These are phyloP conservation scores for Hydropsyche betteni DNA, from an alignment of 2,888 invertebrate species.

Conservation along the genomic window DNA sequence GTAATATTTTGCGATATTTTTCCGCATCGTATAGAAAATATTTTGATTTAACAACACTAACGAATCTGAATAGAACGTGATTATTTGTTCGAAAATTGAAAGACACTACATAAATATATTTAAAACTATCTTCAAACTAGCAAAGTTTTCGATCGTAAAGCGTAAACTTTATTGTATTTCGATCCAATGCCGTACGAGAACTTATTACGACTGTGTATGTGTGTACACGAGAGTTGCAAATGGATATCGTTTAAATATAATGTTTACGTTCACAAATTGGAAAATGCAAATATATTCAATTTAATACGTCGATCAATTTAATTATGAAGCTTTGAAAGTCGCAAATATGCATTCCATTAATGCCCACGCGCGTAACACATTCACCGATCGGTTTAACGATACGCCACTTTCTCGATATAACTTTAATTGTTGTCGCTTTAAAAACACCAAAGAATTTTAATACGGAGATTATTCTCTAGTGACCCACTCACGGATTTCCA, in stretches of 20 bases:
- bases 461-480: not conserved
- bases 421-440: too few species aligned
- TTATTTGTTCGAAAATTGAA: too few species aligned
- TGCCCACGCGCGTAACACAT: slow-evolving; percentile 16
- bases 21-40: too few species aligned
- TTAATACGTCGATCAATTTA: too few species aligned
- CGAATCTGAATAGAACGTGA: too few species aligned
- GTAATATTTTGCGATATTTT: too few species aligned
- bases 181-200: not conserved
- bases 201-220: not conserved
- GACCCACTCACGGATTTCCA: not conserved
- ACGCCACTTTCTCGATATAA: not conserved
- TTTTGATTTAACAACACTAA: too few species aligned
- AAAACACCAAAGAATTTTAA: too few species aligned
- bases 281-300: too few species aligned
- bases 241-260: too few species aligned
- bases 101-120: not conserved
- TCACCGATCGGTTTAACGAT: slow-evolving; percentile 5
- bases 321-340: not conserved
- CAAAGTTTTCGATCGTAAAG: slow-evolving; percentile 8
- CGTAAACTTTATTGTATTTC: slow-evolving; percentile 18
- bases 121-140: not conserved
- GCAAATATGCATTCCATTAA: not conserved
- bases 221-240: too few species aligned
- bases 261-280: too few species aligned